Evolutionary conservation across 2,113 vertebrate genomes (phyloP).

Genomic region (Sinocyclocheilus maitianheensis): DNA sequence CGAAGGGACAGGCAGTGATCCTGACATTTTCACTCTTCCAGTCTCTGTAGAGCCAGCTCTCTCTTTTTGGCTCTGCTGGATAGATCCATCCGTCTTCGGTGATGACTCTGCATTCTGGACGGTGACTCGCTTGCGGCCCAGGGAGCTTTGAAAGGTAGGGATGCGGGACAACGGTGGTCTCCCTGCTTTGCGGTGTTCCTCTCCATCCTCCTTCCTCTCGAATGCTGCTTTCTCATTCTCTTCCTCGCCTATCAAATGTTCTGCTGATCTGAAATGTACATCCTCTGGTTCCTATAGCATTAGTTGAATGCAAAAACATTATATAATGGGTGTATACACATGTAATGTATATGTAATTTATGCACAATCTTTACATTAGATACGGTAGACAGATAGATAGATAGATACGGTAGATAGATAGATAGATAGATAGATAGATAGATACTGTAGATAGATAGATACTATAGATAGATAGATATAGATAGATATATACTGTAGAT

Average conservation of each 20-base stretch:
- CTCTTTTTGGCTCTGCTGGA: slow-evolving; percentile 45
- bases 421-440: too few relatives aligned
- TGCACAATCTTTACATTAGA: neutral
- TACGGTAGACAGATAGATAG: too few relatives aligned
- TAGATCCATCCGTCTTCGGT: slow-evolving; percentile 57
- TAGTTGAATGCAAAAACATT: neutral
- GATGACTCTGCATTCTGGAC: slow-evolving; percentile 47
- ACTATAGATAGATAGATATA: too few relatives aligned
- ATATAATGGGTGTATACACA: neutral
- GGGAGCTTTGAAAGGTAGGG: slow-evolving; percentile 71
- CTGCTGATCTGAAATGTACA: slow-evolving; percentile 1
- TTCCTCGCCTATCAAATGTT: slow-evolving; percentile 25
- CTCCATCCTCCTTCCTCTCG: slow-evolving; percentile 69
- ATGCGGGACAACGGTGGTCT: slow-evolving; percentile 70
- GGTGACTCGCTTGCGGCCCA: slow-evolving; percentile 63
- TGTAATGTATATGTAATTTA: neutral
- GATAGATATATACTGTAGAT: too few relatives aligned
- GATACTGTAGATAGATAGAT: too few relatives aligned
- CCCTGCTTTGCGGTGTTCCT: slow-evolving; percentile 64
- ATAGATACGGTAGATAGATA: too few relatives aligned
- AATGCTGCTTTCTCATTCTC: slow-evolving; percentile 51
- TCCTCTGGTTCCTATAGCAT: slow-evolving; percentile 45
- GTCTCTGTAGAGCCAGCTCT: slow-evolving; percentile 53
- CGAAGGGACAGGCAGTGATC: slow-evolving; percentile 34
- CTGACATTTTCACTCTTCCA: slow-evolving; percentile 50